phyloP scores from a whole-genome alignment of 2,797 vertebrate species.

The Diplodus puntazzo region DNA sequence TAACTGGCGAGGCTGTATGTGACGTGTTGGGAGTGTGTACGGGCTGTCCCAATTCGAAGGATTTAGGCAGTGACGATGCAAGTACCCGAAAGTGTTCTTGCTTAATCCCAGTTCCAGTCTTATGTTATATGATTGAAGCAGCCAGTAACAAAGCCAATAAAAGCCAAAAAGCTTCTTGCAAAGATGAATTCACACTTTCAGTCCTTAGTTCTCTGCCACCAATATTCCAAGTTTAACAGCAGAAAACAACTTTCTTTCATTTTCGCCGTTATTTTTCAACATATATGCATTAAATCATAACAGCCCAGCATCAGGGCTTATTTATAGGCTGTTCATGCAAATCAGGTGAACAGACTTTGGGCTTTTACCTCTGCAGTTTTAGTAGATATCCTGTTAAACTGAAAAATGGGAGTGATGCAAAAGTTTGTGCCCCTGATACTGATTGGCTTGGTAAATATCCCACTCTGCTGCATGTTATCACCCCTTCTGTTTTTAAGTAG shows the following conservation, averaged over 20 bases:
- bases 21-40: too few relatives aligned
- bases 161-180: too few relatives aligned
- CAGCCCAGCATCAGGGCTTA: too few relatives aligned
- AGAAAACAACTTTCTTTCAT: not conserved
- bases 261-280: not conserved
- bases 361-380: not conserved
- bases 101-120: too few relatives aligned
- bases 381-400: constrained; percentile 4
- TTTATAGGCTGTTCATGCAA: not conserved
- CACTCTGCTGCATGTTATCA: constrained; percentile 9
- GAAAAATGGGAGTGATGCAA: not conserved
- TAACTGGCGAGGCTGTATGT: too few relatives aligned
- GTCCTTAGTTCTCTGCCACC: too few relatives aligned
- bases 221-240: not conserved
- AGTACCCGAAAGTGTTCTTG: not conserved
- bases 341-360: not conserved
- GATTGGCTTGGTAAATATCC: not conserved
- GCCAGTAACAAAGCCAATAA: not conserved
- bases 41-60: not conserved
- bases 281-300: not conserved
- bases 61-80: not conserved
- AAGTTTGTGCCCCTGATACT: not conserved
- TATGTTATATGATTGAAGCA: not conserved
- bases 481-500: not conserved
- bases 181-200: too few relatives aligned